A percentile compares a stretch with the other conserved stretches of the same genome.
Evolutionary conservation across 1,140 invertebrate genomes (phyloP).

Genomic region (Brachionus rotundiformis): DNA sequence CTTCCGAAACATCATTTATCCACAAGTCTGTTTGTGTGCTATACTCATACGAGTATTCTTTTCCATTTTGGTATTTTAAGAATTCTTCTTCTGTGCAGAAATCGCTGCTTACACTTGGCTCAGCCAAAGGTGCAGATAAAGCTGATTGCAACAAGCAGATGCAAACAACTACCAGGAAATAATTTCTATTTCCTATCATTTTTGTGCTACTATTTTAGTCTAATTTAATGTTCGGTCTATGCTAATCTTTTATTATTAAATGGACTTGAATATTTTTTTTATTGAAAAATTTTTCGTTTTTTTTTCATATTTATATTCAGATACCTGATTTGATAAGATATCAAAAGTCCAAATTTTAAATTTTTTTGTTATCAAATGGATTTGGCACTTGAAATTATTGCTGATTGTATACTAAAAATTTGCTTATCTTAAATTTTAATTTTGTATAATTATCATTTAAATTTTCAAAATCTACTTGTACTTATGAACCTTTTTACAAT

Average conservation of each 20-base stretch:
- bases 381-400: neutral
- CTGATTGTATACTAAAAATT: no score
- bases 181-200: slow-evolving; percentile 39
- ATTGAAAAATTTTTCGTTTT: neutral
- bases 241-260: neutral
- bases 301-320: neutral
- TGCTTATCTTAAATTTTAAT: neutral
- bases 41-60: slow-evolving; percentile 43
- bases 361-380: neutral
- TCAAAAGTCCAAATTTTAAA: neutral
- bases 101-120: neutral
- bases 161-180: slow-evolving; percentile 25
- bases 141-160: neutral
- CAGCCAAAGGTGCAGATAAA: slow-evolving; percentile 2
- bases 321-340: neutral
- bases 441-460: neutral
- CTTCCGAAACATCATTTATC: slow-evolving; percentile 52
- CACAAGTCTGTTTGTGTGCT: slow-evolving; percentile 11
- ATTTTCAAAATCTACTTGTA: neutral
- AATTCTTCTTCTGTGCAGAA: slow-evolving; percentile 5
- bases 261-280: neutral
- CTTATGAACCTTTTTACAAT: no score
- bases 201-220: neutral
- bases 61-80: slow-evolving; percentile 18
- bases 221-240: neutral